Base-by-base conservation (phyloP, 2,888 invertebrate genomes). In the Aphidoletes aphidimyza region DNA sequence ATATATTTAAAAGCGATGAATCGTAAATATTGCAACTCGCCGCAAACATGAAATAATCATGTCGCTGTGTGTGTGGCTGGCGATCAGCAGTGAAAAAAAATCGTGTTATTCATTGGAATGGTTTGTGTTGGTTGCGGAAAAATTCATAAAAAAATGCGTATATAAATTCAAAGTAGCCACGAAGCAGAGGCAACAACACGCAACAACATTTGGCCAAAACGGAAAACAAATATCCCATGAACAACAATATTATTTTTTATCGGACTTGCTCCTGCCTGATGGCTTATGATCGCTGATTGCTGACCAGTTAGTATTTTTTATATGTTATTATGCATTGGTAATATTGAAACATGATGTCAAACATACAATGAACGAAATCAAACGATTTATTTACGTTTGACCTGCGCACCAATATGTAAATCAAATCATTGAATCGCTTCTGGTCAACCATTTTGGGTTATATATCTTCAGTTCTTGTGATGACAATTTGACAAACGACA, bases 1-100 rank as follows among this genome's bases (percentile, higher is more conserved):
- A n/a, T n/a, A 54, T 54, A 54, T 54, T 54, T 54, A 26, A 54
- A 54, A 54, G 54, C 54, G 22, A 54, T 54, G 22, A 54, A 54
- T 54, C 22, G 54, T 26, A 54, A 54, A 54, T 54, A 54, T 26
- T 54, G 22, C 11, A 8, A 26, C 54, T 22, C n/a, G 54, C 54
- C 54, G 22, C 54, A 54, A 54, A 11, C 54, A 22, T 17, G 2
- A 26, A 17, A 54, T 8, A 54, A 17, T 3, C 39, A 39, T 39
- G 39, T 39, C 6, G 5, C 5, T 39, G 39, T 39, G 39, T 39
- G 39, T 39, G 39, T 39, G 39, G 5, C 8, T 42, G 6, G 6
- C 42, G 42, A 2, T 17, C 47, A 47, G 2, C 22, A 2, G 14
- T 26, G 26, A 54, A 5, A 3, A 54, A 54, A 54, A 54, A 54